Conservation (phyloP, 1,140 invertebrate genomes). For the Lucilia cuprina region DNA sequence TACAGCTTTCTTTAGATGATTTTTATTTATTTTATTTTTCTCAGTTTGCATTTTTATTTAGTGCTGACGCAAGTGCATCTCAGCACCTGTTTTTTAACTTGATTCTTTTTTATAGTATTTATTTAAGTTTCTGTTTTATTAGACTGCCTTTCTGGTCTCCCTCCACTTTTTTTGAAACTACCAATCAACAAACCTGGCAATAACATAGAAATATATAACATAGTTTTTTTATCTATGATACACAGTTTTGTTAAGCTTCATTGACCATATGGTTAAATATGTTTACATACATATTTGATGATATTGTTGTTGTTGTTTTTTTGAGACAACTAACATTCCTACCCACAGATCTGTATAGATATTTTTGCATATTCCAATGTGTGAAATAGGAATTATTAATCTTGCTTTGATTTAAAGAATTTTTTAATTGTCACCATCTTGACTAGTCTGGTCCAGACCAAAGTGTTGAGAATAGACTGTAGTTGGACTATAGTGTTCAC, state of each 20-base stretch:
- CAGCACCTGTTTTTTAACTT: slow-evolving; percentile 1
- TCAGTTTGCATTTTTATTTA: background rate
- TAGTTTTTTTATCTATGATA: no score
- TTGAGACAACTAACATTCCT: background rate
- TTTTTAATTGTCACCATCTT: no score
- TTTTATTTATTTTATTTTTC: no score
- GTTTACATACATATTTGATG: background rate
- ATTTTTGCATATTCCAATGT: background rate
- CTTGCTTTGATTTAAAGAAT: background rate
- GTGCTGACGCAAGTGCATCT: slow-evolving; percentile 13
- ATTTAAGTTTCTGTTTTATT: background rate
- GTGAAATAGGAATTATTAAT: background rate
- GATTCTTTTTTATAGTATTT: background rate
- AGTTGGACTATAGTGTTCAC: no score
- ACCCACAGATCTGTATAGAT: no score
- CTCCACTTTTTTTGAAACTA: background rate
- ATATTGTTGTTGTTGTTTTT: background rate
- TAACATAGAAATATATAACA: no score
- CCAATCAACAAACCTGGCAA: background rate
- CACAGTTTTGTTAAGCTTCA: background rate
- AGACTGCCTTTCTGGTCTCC: background rate
- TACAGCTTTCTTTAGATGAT: background rate
- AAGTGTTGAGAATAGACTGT: no score
- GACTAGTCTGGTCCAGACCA: no score
- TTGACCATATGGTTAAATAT: slow-evolving; percentile 5